Percentiles rank a stretch among this genome's conserved stretches.
These are phyloP conservation scores for Solen grandis DNA, from an alignment of 1,140 invertebrate genomes.

Conservation along the genomic window DNA sequence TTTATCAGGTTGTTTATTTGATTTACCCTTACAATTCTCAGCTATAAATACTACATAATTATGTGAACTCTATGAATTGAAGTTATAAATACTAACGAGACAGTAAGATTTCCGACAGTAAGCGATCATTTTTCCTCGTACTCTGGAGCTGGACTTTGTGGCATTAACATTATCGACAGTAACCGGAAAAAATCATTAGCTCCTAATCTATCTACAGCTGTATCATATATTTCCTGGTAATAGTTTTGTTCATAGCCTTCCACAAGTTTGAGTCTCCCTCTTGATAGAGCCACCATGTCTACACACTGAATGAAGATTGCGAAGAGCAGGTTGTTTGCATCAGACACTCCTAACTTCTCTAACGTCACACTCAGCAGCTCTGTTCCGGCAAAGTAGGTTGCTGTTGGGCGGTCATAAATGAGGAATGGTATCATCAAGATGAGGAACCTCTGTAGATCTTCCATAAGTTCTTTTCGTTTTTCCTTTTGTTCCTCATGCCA, in stretches of 20 bases:
- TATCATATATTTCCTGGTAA: slow-evolving; percentile 9
- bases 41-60: too few species aligned
- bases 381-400: not conserved
- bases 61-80: too few species aligned
- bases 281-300: slow-evolving; percentile 3
- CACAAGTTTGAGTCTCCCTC: not conserved
- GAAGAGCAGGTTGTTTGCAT: not conserved
- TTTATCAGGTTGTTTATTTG: too few species aligned
- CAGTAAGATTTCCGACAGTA: too few species aligned
- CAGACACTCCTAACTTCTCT: not conserved
- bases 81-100: too few species aligned
- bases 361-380: not conserved
- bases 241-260: not conserved
- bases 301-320: not conserved
- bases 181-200: not conserved
- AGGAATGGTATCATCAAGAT: too few species aligned
- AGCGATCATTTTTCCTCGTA: not conserved
- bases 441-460: too few species aligned
- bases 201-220: not conserved
- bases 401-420: not conserved
- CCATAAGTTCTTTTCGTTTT: too few species aligned
- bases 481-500: too few species aligned
- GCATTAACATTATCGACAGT: not conserved
- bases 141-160: not conserved
- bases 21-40: too few species aligned